These are phyloP conservation scores for Ditula angustiorana DNA, from an alignment of 2,888 invertebrate genomes.

Conservation along the genomic window DNA sequence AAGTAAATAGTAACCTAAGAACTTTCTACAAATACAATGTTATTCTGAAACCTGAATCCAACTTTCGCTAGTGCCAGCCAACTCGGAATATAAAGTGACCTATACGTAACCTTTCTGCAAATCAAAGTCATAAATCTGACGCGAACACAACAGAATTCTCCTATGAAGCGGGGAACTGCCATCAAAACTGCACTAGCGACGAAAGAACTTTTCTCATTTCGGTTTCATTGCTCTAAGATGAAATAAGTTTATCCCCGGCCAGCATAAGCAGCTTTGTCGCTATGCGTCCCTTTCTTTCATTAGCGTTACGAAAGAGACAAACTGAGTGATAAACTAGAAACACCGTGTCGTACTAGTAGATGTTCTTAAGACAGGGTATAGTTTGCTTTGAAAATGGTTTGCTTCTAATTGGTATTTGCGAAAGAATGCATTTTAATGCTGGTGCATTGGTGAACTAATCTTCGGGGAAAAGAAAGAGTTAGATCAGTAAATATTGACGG, in stretches of 20 bases:
- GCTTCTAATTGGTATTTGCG: background rate
- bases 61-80: background rate
- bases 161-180: slow-evolving; percentile 40
- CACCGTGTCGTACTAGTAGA: background rate
- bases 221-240: slow-evolving; percentile 51
- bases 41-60: background rate
- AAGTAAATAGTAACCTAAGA: background rate
- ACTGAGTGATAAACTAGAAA: background rate
- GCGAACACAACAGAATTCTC: slow-evolving; percentile 34
- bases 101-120: slow-evolving; percentile 18
- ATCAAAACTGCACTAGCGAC: slow-evolving; percentile 45
- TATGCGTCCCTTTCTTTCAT: background rate
- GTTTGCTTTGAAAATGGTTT: background rate
- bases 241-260: slow-evolving; percentile 46
- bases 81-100: slow-evolving; percentile 14
- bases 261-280: slow-evolving; percentile 8
- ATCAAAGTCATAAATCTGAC: slow-evolving; percentile 34
- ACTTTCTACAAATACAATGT: background rate
- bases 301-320: background rate
- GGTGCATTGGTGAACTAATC: background rate
- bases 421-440: background rate
- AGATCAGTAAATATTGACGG: no score
- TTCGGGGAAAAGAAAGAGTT: no score
- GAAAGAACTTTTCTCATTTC: slow-evolving; percentile 55
- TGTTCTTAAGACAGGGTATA: background rate